Percentiles rank a stretch among this genome's conserved stretches.
phyloP scores from a whole-genome alignment of 2,113 vertebrate genomes.

The Poecilia latipinna region DNA sequence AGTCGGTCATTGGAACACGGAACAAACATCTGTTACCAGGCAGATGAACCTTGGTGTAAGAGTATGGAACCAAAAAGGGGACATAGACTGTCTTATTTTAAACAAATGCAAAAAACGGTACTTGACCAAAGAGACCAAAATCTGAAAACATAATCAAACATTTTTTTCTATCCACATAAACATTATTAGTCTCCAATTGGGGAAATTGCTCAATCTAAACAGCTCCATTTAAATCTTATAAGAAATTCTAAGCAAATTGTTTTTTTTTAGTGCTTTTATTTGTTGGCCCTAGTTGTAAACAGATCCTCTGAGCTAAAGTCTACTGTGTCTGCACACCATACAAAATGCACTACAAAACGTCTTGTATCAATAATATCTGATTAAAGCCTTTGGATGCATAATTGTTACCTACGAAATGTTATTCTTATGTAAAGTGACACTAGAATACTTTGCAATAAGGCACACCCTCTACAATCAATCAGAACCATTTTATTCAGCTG shows the following conservation, averaged over 20 bases:
- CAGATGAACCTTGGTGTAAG: not conserved
- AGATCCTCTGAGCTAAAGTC: too few species aligned
- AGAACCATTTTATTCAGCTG: too few species aligned
- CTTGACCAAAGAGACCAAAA: not conserved
- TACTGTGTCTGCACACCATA: not conserved
- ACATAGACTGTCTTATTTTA: too few species aligned
- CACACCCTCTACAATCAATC: too few species aligned
- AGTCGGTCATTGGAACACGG: constrained; percentile 9
- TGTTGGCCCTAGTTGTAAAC: too few species aligned
- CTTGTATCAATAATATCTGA: not conserved
- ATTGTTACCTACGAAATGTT: not conserved
- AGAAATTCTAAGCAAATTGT: too few species aligned
- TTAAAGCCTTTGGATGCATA: not conserved
- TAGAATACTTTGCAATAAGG: too few species aligned
- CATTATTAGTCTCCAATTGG: not conserved
- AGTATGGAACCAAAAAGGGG: not conserved
- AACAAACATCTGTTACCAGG: not conserved
- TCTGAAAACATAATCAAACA: not conserved
- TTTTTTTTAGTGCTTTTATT: too few species aligned
- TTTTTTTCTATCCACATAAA: not conserved
- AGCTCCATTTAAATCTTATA: too few species aligned
- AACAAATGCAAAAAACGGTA: not conserved
- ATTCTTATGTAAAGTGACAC: not conserved
- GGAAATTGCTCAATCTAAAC: not conserved
- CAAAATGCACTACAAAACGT: not conserved